Evolutionary conservation across 1,140 invertebrate species (phyloP), one percentile per base, ranked within the genome.

Genomic region (Diachasma alloeum): DNA sequence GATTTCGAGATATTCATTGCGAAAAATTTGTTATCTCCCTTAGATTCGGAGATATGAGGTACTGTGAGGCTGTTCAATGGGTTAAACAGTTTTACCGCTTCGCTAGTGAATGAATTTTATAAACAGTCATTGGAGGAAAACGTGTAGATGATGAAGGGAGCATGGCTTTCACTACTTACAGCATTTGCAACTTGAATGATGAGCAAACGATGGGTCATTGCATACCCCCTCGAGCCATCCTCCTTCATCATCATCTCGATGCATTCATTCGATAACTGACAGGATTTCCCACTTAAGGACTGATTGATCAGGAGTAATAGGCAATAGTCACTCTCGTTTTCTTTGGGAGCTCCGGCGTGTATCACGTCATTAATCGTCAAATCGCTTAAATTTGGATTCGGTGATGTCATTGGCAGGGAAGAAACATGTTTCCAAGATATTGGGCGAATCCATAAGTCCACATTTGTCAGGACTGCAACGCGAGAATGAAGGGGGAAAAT

Each of bases 141-240:
- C 2, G 31, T 31, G 31, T 2, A 31, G 31, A 31, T 3, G 6
- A 31, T 31, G 6, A 31, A 31, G 31, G 31, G 2, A 31, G 6
- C 2, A 31, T 31, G 31, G 31, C 31, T 2, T 2, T 31, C 6
- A 31, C 31, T 31, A 81, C 82, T 74, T 31, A 88, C 86, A 59
- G 80, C 80, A 48, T 67, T 78, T 11, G 83, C 83, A 5, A 78
- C 67, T 76, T 84, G 82, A 22, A 86, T 74, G 22, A 83, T 80
- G 4, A 89, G 76, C 15, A 89, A 56, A 79, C 86, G 81, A 74
- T 89, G 88, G 0, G 86, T 85, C 1, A 89, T 80, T 31, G 87
- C 83, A 81, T 90, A 90, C 39, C 87, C 88, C 31, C 81, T 78
- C 13, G 75, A 46, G 17, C 63, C 17, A 56, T 86, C 84, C 13